Base-by-base conservation (phyloP, 2,888 invertebrate species). In the Pollenia amentaria region DNA sequence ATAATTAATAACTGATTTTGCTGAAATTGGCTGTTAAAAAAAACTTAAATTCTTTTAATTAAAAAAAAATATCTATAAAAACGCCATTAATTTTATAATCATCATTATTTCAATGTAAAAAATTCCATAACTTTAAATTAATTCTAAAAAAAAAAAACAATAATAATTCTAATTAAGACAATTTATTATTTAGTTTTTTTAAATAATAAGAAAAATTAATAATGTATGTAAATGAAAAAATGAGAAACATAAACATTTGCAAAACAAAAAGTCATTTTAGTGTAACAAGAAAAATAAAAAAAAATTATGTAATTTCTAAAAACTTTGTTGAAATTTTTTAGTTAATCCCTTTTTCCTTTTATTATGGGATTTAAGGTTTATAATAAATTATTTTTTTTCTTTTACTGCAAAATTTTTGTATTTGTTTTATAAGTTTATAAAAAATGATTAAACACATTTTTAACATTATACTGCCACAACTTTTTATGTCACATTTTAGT, bases 81-180 rank as follows among this genome's bases (percentile, higher is more conserved):
- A 87, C 85, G 87, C 87, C 84, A 84, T 87, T 84, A 87, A 73
- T 85, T 78, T 87, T 82, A 84, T 78, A 87, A 84, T 65, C 80
- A 84, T 84, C 87, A 87, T 87, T 76, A 81, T 73, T 67, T 80
- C 84, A 77, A 87, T 87, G 87, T 87, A 87, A 67, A 87, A 87
- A 87, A 80, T 76, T 80, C 69, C 84, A 87, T 87, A 75, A 84
- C 18, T 67, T 53, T 84, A 60, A 84, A 51, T 62, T 57, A 64
- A 70, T 29, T 69, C 18, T 67, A 67, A 53, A 80, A 46, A 65
- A 44, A n/a, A 75, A 14, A 44, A 38, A 44, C 0, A 80, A 76
- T 12, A 81, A 46, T 8, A 60, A 57, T 7, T 46, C 38, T 55
- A 12, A 21, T 55, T 64, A 65, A 46, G 53, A 11, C 67, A 67